phyloP scores from a whole-genome alignment of 1,140 invertebrate genomes.

The Panonychus citri region DNA sequence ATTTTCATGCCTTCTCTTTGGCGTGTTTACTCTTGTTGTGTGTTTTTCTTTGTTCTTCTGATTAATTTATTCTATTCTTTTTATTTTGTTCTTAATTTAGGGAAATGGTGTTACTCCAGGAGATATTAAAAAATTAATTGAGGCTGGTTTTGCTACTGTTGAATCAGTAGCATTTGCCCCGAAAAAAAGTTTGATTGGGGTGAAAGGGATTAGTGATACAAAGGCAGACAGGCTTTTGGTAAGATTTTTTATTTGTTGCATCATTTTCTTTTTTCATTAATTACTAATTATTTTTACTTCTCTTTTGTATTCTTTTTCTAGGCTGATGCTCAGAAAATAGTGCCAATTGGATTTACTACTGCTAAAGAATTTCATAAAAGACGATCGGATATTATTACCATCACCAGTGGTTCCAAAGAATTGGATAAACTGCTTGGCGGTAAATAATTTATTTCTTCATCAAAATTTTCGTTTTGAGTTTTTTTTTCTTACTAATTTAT shows the following conservation, averaged over 20 bases:
- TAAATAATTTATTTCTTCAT: slow-evolving; percentile 9
- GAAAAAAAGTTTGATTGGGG: slow-evolving; percentile 61
- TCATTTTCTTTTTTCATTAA: background rate
- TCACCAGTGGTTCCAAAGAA: slow-evolving; percentile 50
- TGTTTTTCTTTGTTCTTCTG: too few relatives aligned
- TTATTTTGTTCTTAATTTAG: too few relatives aligned
- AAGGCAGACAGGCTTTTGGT: slow-evolving; percentile 88
- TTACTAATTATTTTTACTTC: background rate
- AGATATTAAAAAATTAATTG: slow-evolving; percentile 82
- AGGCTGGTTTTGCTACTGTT: slow-evolving; percentile 78
- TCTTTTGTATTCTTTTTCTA: slow-evolving; percentile 19
- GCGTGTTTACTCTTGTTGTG: background rate
- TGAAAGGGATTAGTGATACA: slow-evolving; percentile 80
- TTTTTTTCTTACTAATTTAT: background rate
- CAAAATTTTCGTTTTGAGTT: background rate
- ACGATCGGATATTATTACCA: slow-evolving; percentile 60
- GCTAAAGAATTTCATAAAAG: slow-evolving; percentile 87
- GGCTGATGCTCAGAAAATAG: slow-evolving; percentile 67
- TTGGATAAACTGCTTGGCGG: slow-evolving; percentile 58
- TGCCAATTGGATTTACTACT: slow-evolving; percentile 92
- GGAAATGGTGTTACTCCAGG: slow-evolving; percentile 49
- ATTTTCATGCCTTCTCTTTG: background rate
- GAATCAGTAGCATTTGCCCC: slow-evolving; percentile 84
- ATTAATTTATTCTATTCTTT: too few relatives aligned
- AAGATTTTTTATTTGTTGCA: slow-evolving; percentile 14